phyloP scores from a whole-genome alignment of 2,113 vertebrate genomes.

The Arothron firmamentum region DNA sequence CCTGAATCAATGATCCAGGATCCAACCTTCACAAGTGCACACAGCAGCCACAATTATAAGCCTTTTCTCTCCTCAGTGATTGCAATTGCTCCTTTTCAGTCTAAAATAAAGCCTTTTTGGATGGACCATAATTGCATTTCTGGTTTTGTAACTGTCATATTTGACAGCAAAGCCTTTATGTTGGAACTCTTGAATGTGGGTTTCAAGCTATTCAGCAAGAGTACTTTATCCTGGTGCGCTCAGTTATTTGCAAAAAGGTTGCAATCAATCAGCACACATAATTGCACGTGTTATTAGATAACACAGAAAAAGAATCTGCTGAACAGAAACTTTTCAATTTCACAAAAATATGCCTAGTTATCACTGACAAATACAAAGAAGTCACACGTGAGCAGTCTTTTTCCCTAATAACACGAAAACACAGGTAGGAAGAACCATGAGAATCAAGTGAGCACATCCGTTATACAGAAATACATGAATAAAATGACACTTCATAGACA shows the following conservation, averaged over 20 bases:
- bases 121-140: slow-evolving; percentile 16
- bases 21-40: slow-evolving; percentile 26
- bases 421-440: background rate
- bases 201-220: too few relatives aligned
- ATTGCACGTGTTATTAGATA: background rate
- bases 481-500: slow-evolving; percentile 7
- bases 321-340: background rate
- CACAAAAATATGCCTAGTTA: background rate
- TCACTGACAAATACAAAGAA: background rate
- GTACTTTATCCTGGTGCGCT: too few relatives aligned
- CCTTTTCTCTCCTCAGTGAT: too few relatives aligned
- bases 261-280: background rate
- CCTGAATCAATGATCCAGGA: slow-evolving; percentile 19
- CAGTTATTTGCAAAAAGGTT: too few relatives aligned
- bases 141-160: slow-evolving; percentile 2
- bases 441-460: background rate
- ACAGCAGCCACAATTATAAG: too few relatives aligned
- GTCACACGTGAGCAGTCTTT: background rate
- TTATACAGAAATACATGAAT: slow-evolving; percentile 13
- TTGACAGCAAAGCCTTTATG: background rate
- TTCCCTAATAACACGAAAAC: background rate
- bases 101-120: background rate
- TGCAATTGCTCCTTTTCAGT: too few relatives aligned
- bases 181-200: too few relatives aligned
- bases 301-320: background rate